Conservation (phyloP, 2,888 invertebrate genomes). For the Empis stercorea region DNA sequence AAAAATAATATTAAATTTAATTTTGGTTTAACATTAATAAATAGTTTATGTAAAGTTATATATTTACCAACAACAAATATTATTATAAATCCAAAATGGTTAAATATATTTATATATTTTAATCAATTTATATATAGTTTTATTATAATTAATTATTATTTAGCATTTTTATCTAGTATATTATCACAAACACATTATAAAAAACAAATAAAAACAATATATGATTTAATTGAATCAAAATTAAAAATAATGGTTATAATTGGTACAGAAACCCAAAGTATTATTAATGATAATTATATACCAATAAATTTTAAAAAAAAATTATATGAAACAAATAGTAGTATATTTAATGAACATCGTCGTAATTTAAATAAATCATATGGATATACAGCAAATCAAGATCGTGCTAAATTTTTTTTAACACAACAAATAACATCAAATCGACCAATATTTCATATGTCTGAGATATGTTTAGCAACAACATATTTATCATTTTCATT, state of each 20-base stretch:
- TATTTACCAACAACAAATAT: not conserved
- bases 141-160: conserved; percentile 1
- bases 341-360: not conserved
- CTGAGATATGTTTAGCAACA: not conserved
- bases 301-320: not conserved
- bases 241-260: not conserved
- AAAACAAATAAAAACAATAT: not conserved
- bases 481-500: not conserved
- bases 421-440: not conserved
- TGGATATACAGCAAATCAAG: not conserved
- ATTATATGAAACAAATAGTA: not conserved
- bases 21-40: not conserved
- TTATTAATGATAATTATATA: not conserved
- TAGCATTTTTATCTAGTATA: not conserved
- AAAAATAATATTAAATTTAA: not conserved
- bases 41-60: not conserved
- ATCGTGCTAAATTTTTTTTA: not conserved
- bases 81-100: not conserved
- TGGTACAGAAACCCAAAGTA: too few species aligned
- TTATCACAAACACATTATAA: not conserved
- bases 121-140: not conserved
- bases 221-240: not conserved
- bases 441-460: not conserved
- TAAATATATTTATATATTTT: not conserved
- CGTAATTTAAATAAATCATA: not conserved